These are phyloP conservation scores for Pterocles orientalis DNA, from an alignment of 2,113 vertebrate species.

Conservation along the genomic window DNA sequence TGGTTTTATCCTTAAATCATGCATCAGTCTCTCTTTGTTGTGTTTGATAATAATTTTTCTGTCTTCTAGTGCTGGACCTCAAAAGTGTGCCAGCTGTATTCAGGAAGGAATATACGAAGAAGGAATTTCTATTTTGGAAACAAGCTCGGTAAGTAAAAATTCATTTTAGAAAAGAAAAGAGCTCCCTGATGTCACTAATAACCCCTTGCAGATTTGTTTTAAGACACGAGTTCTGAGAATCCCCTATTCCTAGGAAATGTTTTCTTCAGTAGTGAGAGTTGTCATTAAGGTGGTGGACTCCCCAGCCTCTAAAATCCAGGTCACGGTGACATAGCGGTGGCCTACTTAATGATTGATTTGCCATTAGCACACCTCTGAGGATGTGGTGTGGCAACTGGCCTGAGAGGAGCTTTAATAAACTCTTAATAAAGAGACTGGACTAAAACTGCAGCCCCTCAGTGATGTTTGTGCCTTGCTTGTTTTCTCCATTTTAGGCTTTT, in stretches of 20 bases:
- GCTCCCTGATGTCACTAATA: not conserved
- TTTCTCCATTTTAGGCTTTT: conserved; percentile 79
- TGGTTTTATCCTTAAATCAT: not conserved
- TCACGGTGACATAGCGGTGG: not conserved
- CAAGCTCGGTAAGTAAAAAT: conserved; percentile 83
- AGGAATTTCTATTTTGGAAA: conserved; percentile 86
- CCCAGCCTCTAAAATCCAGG: not conserved
- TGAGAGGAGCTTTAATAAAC: not conserved
- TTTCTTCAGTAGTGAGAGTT: not conserved
- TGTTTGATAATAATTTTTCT: not conserved
- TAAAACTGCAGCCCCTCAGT: not conserved
- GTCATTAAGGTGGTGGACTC: not conserved
- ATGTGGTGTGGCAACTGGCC: not conserved
- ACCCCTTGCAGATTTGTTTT: not conserved
- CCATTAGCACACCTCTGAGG: not conserved
- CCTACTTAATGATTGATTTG: not conserved
- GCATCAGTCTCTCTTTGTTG: not conserved
- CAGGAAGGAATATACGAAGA: conserved; percentile 91
- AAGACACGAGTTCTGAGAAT: not conserved
- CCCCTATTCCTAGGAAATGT: not conserved
- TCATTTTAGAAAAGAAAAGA: not conserved
- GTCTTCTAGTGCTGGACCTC: conserved; percentile 83
- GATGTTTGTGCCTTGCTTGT: not conserved
- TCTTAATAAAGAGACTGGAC: not conserved
- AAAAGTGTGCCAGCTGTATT: conserved; percentile 89